Base-by-base conservation (phyloP, 2,888 invertebrate genomes). In the Belgica antarctica region DNA sequence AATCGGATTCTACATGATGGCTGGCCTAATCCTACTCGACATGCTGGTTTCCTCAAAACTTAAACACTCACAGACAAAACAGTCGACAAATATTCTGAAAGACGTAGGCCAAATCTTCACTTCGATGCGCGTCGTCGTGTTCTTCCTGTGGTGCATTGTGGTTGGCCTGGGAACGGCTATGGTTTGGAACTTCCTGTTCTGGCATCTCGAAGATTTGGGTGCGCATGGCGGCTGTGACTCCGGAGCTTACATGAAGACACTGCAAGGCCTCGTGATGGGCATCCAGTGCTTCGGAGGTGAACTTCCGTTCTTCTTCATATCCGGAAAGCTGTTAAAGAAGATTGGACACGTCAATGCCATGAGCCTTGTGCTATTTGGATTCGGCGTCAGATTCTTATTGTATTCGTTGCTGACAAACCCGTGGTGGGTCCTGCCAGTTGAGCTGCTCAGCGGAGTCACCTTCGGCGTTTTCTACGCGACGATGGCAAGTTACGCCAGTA, bases 381-480 rank as follows among this genome's bases (percentile, higher is more conserved):
- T 92, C 76, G 91, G 92, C 0, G 78, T 92, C 0, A 85, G 96
- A 63, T 92, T 93, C 75, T 81, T 92, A 72, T 81, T 89, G 15
- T 96, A 96, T 78, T 94, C 94, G 1, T 79, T 89, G 68, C 79
- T 95, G 68, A 81, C 82, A 1, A 87, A 93, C 78, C 88, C 92
- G 0, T 94, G 94, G 94, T 87, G 86, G 82, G 87, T 90, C 61
- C 81, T 96, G 71, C 88, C 92, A 0, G 86, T 96, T 66, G 96
- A 96, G 79, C 78, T 94, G 72, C 80, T 91, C 7, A 94, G 96
- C 79, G 94, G 96, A 0, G 81, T 95, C 22, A 93, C 94, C 0
- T 91, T 92, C 77, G 95, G 95, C 19, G 84, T 94, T 77, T 91
- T 91, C 75, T 94, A 91, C 78, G 87, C 93, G 0, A 89, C 92